Conservation (phyloP, 37 sponge, comb jelly and placozoan genomes). For the Eunapius fragilis region DNA sequence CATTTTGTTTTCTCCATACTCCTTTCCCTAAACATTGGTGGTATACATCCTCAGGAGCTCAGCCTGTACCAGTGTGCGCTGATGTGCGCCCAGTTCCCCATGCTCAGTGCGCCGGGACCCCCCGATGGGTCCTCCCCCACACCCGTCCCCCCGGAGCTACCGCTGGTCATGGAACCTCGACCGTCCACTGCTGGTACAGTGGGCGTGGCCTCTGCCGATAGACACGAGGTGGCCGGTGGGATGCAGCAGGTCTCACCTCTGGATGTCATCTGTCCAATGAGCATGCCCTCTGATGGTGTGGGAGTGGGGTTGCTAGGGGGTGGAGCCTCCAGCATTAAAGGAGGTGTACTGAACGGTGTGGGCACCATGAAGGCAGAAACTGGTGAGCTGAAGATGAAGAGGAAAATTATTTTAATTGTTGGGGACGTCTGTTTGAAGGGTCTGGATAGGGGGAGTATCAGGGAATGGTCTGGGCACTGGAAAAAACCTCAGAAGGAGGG, state of each 20-base stretch:
- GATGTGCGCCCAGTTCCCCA: conserved; percentile 83
- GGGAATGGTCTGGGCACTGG: too few relatives aligned
- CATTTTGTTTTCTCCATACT: too few relatives aligned
- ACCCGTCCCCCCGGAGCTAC: conserved; percentile 45
- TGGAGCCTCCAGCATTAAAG: not conserved
- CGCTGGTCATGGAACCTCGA: not conserved
- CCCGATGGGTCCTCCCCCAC: conserved; percentile 67
- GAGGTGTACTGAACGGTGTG: too few relatives aligned
- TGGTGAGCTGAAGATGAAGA: too few relatives aligned
- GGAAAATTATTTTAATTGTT: too few relatives aligned
- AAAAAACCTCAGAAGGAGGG: too few relatives aligned
- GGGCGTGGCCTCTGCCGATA: not conserved
- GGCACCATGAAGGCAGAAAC: too few relatives aligned
- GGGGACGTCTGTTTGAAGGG: too few relatives aligned
- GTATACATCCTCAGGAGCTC: conserved; percentile 50
- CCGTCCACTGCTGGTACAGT: not conserved
- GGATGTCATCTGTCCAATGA: not conserved
- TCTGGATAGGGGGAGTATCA: too few relatives aligned
- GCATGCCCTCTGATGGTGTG: not conserved
- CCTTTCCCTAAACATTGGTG: too few relatives aligned
- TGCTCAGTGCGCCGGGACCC: conserved; percentile 85
- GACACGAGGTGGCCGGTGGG: not conserved
- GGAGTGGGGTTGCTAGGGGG: not conserved
- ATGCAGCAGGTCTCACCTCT: too few relatives aligned
- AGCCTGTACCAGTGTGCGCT: conserved; percentile 72